phyloP scores from a whole-genome alignment of 2,888 invertebrate species.

The Amphipyra tragopoginis region DNA sequence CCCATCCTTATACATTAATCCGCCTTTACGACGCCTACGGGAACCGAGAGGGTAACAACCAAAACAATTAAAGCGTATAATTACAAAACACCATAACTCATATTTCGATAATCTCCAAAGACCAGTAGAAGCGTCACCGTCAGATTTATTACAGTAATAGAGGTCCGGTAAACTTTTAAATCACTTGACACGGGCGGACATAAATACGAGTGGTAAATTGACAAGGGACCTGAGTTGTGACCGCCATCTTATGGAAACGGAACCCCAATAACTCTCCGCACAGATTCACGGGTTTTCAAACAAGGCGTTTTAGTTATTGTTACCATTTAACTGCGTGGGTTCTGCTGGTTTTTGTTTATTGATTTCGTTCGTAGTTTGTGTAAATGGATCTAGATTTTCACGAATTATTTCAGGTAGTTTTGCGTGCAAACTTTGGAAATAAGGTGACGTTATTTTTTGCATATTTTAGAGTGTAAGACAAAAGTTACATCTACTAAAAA shows the following conservation, averaged over 20 bases:
- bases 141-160: conserved; percentile 54
- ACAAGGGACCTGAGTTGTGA: conserved; percentile 80
- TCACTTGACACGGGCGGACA: conserved; percentile 58
- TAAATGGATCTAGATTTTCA: too few relatives aligned
- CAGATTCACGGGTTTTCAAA: conserved; percentile 80
- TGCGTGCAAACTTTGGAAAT: too few relatives aligned
- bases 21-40: too few relatives aligned
- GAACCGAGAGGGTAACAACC: conserved; percentile 15
- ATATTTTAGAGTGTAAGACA: too few relatives aligned
- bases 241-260: conserved; percentile 75
- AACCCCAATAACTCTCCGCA: conserved; percentile 79
- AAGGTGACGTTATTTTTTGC: too few relatives aligned
- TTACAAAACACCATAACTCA: conserved; percentile 38
- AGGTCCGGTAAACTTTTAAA: conserved; percentile 54
- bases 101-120: conserved; percentile 17
- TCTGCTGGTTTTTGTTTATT: conserved; percentile 39
- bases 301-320: conserved; percentile 73
- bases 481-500: too few relatives aligned
- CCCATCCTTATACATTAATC: conserved; percentile 33
- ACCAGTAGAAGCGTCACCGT: conserved; percentile 6
- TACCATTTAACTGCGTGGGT: conserved; percentile 54
- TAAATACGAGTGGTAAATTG: conserved; percentile 75
- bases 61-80: conserved; percentile 37
- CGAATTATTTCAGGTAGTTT: too few relatives aligned
- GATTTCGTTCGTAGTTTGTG: conserved; percentile 15